phyloP scores from a whole-genome alignment of 1,140 invertebrate genomes.

The Drosophila repleta region DNA sequence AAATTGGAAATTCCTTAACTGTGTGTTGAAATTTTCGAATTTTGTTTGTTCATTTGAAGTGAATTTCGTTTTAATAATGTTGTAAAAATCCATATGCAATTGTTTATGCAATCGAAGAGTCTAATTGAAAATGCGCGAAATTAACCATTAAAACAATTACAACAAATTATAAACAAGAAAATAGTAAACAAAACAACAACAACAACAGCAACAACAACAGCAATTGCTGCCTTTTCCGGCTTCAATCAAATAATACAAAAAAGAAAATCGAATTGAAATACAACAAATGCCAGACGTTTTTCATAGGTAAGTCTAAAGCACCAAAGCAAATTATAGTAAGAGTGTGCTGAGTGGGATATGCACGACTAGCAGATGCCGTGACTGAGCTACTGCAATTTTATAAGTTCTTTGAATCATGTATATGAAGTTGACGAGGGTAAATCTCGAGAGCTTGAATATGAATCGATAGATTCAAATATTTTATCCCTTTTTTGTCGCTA shows the following conservation, averaged over 20 bases:
- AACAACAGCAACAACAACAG: conserved; percentile 36
- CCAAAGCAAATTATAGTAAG: conserved; percentile 19
- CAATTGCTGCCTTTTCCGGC: conserved; percentile 35
- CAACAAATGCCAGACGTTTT: conserved; percentile 27
- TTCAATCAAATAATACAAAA: neutral
- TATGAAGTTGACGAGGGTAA: too few relatives aligned
- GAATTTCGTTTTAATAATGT: conserved; percentile 7
- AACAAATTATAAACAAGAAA: conserved; percentile 67
- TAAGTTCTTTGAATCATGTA: too few relatives aligned
- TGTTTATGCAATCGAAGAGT: conserved; percentile 50
- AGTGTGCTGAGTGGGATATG: too few relatives aligned
- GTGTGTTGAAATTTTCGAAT: neutral
- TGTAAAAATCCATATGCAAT: conserved; percentile 35
- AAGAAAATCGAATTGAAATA: too few relatives aligned
- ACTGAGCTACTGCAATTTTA: too few relatives aligned
- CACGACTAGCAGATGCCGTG: too few relatives aligned
- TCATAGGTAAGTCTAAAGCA: conserved; percentile 47
- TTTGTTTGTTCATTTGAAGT: conserved; percentile 6
- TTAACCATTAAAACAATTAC: conserved; percentile 74
- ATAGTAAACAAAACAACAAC: conserved; percentile 24
- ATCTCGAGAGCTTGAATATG: too few relatives aligned
- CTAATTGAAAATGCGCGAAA: conserved; percentile 50
- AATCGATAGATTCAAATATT: too few relatives aligned
- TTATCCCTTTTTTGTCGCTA: too few relatives aligned
- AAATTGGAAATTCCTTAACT: conserved; percentile 31